Evolutionary conservation across 2,113 vertebrate species (phyloP), one percentile per base, ranked within the genome.

Genomic region (Boleophthalmus pectinirostris): DNA sequence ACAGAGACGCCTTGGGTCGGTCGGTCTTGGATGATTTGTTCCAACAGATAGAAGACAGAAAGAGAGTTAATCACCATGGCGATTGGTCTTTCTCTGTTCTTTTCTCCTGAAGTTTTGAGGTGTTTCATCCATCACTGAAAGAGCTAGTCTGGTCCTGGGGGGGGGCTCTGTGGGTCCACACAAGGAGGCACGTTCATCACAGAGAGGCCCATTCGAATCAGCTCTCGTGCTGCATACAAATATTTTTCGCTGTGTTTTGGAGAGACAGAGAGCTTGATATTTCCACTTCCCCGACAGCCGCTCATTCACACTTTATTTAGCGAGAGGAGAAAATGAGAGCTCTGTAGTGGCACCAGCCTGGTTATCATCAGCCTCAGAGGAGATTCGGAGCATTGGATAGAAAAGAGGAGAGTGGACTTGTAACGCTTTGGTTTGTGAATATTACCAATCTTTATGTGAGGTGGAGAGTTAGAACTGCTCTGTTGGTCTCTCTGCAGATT

Each of bases 151-250:
- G 18, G 24, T 78, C 77, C 85, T 81, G 29, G 14, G 76, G 14
- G 76, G 75, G 69, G 23, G 71, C 66, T 54, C 68, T 81, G 73
- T 10, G 10, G 2, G 33, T 53, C 25, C 66, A 67, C 54, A 60
- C 46, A 61, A n/a, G 16, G 23, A 57, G 58, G 69, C 56, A 66
- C 68, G 77, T 85, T 76, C 79, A 84, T 80, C 76, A 80, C 74
- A 58, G 70, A 77, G 35, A 69, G 29, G 79, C 79, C 84, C 85
- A 81, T 82, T 85, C 63, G 63, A 73, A 72, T 79, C 77, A 77
- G 79, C 76, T 58, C 68, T 65, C 64, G 82, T 81, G 85, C 81
- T 82, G 84, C 84, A 90, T 88, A 89, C 88, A 85, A 90, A 90
- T 86, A 74, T 58, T 46, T 78, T 70, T 77, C 38, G 65, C 73